phyloP scores from a whole-genome alignment of 2,113 vertebrate genomes.

The Hemiscyllium ocellatum region DNA sequence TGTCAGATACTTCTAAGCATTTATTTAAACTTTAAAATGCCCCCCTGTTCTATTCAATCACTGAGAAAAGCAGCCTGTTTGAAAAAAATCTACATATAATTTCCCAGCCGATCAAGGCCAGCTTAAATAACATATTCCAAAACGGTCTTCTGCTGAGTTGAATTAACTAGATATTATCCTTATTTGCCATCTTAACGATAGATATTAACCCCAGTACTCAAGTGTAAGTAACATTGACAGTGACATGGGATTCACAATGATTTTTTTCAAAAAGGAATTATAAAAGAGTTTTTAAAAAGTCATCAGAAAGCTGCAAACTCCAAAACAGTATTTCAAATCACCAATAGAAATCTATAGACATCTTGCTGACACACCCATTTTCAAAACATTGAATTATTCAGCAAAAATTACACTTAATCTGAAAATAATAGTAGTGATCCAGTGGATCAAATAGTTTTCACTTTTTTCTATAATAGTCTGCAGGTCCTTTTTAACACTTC shows the following conservation, averaged over 20 bases:
- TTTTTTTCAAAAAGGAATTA: not conserved
- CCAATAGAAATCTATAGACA: not conserved
- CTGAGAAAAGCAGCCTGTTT: not conserved
- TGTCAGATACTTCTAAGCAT: not conserved
- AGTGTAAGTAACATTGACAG: not conserved
- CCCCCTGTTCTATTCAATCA: not conserved
- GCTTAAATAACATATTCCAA: not conserved
- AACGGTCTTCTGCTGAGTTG: not conserved
- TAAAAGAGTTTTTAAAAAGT: not conserved
- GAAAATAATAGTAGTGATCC: not conserved
- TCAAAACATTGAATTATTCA: not conserved
- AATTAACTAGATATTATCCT: not conserved
- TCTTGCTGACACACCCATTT: not conserved
- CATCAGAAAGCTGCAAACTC: not conserved
- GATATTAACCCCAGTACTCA: not conserved
- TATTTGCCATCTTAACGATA: not conserved
- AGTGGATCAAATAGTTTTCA: not conserved
- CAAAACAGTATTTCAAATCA: not conserved
- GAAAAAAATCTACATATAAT: not conserved
- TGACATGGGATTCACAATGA: not conserved
- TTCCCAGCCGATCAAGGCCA: not conserved
- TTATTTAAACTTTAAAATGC: not conserved
- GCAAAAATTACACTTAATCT: not conserved
- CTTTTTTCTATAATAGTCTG: not conserved
- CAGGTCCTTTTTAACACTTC: not conserved